Evolutionary conservation across 2,113 vertebrate genomes (phyloP).

Genomic region (Hystrix brachyura): DNA sequence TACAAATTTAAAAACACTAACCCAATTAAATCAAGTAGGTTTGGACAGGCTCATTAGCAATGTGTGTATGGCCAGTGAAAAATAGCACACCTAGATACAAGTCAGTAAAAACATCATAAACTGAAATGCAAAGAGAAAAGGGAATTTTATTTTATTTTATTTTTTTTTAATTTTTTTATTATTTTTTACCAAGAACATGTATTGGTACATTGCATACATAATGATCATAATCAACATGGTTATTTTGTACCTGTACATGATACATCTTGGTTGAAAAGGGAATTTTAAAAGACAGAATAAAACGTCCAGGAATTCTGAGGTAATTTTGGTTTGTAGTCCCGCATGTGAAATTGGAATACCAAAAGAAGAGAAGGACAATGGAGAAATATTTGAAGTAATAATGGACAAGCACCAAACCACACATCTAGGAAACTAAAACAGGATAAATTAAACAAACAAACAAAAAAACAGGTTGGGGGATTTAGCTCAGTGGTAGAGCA

Average conservation of each 20-base stretch:
- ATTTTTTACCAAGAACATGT: too few relatives aligned
- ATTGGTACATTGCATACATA: too few relatives aligned
- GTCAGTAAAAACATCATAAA: not conserved
- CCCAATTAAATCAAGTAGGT: not conserved
- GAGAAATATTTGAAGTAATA: not conserved
- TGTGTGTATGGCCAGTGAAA: not conserved
- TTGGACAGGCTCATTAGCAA: not conserved
- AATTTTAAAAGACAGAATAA: not conserved
- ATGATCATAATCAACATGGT: too few relatives aligned
- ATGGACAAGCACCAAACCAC: not conserved
- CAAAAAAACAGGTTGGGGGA: too few relatives aligned
- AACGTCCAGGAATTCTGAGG: not conserved
- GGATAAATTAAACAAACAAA: not conserved
- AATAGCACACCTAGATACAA: not conserved
- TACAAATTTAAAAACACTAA: slow-evolving; percentile 14
- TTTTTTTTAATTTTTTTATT: too few relatives aligned
- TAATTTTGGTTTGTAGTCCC: not conserved
- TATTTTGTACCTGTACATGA: too few relatives aligned
- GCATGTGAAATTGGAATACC: not conserved
- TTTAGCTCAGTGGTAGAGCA: too few relatives aligned
- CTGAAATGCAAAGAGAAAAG: slow-evolving; percentile 12
- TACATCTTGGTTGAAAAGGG: too few relatives aligned
- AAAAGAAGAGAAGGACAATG: not conserved
- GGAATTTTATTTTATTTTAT: too few relatives aligned
- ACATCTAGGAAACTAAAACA: not conserved